These are phyloP conservation scores for Hydrozoanthus tunicans DNA, from an alignment of 64 coral and sea anemone genomes.

Conservation along the genomic window DNA sequence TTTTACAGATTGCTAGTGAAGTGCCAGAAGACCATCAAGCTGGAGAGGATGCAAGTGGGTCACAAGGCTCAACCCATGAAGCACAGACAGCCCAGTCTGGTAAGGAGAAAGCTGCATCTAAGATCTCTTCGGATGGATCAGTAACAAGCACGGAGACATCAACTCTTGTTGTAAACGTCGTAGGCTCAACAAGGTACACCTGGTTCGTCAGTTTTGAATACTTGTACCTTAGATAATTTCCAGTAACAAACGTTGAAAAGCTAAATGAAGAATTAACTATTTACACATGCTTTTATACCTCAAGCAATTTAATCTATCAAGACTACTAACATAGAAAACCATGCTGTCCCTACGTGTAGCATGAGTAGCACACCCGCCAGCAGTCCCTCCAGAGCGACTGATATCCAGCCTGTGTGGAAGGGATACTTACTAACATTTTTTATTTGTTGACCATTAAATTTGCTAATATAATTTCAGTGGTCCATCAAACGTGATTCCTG, in stretches of 20 bases:
- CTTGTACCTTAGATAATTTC: background rate
- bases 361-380: slow-evolving; percentile 53
- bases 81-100: background rate
- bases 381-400: slow-evolving; percentile 71
- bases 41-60: background rate
- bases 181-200: slow-evolving; percentile 3
- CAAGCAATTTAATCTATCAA: too few relatives aligned
- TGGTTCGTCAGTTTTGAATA: background rate
- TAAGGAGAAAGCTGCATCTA: background rate
- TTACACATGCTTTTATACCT: too few relatives aligned
- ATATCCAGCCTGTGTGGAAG: slow-evolving; percentile 13
- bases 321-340: too few relatives aligned
- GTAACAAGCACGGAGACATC: background rate
- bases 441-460: too few relatives aligned
- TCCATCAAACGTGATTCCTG: slow-evolving; percentile 29
- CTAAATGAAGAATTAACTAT: too few relatives aligned
- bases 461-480: background rate
- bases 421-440: background rate
- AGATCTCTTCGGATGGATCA: background rate
- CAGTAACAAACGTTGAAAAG: too few relatives aligned
- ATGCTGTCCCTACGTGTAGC: slow-evolving; percentile 24
- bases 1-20: background rate
- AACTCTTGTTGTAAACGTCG: slow-evolving; percentile 56
- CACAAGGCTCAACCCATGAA: background rate
- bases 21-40: background rate